Conservation (phyloP, 1,140 invertebrate genomes). For the Polyergus mexicanus region DNA sequence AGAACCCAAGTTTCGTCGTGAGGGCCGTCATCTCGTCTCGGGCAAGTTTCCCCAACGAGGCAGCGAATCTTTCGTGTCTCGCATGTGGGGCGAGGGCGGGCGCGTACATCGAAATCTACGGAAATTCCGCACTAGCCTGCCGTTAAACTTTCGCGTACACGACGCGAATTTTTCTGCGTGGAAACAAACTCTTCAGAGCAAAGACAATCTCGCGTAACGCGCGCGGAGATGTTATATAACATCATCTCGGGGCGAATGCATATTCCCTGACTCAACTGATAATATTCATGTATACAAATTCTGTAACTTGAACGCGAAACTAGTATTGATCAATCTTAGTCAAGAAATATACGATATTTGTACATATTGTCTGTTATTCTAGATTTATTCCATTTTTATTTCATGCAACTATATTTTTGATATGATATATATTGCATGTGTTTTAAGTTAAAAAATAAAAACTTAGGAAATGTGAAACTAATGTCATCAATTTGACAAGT, state of each 20-base stretch:
- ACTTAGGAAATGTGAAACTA: not conserved
- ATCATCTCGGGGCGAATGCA: not conserved
- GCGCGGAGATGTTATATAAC: constrained; percentile 23
- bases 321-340: not conserved
- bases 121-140: constrained; percentile 42
- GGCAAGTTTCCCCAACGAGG: constrained; percentile 70
- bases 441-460: not conserved
- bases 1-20: constrained; percentile 61
- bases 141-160: constrained; percentile 31
- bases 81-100: not conserved
- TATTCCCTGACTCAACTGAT: constrained; percentile 7
- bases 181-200: not conserved
- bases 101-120: constrained; percentile 2
- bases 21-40: constrained; percentile 61
- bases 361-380: not conserved
- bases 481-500: constrained; percentile 12
- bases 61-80: constrained; percentile 61
- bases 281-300: not conserved
- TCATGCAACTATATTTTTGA: not conserved
- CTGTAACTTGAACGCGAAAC: not conserved
- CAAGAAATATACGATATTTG: not conserved
- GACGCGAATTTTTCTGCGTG: constrained; percentile 49
- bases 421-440: not conserved
- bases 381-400: not conserved
- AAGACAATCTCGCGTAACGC: constrained; percentile 28